Percentiles rank a stretch among this genome's conserved stretches.
phyloP scores from a whole-genome alignment of 2,797 vertebrate species.

The Limnodromus scolopaceus region DNA sequence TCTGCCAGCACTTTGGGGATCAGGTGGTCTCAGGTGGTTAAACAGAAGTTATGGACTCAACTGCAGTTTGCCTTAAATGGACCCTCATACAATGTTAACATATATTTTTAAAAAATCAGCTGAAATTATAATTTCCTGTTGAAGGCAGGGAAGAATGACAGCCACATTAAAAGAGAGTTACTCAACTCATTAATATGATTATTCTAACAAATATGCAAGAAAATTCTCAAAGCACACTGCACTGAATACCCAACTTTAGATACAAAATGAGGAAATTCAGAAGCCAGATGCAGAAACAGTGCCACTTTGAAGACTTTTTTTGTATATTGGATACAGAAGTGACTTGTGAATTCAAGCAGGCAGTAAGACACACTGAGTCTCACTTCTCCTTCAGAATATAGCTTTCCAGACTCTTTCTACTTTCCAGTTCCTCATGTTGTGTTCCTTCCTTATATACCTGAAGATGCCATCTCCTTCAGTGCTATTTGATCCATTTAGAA shows the following conservation, averaged over 20 bases:
- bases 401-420: not conserved
- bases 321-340: not conserved
- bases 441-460: not conserved
- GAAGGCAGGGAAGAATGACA: constrained; percentile 45
- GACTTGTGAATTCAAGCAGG: not conserved
- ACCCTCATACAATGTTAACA: not conserved
- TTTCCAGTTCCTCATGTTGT: not conserved
- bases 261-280: not conserved
- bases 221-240: not conserved
- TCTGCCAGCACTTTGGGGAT: not conserved
- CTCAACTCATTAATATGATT: not conserved
- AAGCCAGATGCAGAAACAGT: not conserved
- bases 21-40: not conserved
- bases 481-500: not conserved
- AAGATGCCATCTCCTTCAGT: not conserved
- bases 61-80: not conserved
- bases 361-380: not conserved
- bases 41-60: not conserved
- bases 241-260: not conserved
- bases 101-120: constrained; percentile 18
- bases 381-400: not conserved
- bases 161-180: constrained; percentile 23
- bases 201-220: not conserved
- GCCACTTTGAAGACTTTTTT: not conserved
- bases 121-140: not conserved